Conservation (phyloP, 1,140 invertebrate species). For the Lasioglossum baleicum region DNA sequence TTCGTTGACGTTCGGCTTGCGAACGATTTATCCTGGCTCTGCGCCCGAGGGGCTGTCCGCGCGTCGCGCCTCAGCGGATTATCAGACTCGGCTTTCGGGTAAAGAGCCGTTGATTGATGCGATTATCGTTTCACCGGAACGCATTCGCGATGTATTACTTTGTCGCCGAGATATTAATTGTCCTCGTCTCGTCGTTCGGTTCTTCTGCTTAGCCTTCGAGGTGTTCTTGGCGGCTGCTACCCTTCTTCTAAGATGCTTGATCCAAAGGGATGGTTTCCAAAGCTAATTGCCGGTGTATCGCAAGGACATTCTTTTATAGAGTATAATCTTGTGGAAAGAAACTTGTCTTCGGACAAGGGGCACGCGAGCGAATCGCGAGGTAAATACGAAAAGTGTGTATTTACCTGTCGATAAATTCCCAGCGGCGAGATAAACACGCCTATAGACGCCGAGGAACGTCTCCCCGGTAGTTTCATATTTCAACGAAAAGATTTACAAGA, state of each 20-base stretch:
- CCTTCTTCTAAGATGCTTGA: no score
- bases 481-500: constrained; percentile 38
- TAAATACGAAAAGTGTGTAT: constrained; percentile 1
- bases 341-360: not conserved
- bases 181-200: no score
- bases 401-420: constrained; percentile 21
- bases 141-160: not conserved
- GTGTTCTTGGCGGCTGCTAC: not conserved
- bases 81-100: not conserved
- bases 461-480: constrained; percentile 14
- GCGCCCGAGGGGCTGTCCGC: not conserved
- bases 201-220: not conserved
- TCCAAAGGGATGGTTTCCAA: no score
- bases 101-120: not conserved
- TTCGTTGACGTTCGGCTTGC: constrained; percentile 19
- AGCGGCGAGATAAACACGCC: constrained; percentile 14
- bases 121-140: not conserved
- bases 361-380: not conserved
- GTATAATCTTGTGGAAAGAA: not conserved
- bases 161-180: not conserved
- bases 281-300: no score
- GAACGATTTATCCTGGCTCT: constrained; percentile 40
- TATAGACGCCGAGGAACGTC: not conserved
- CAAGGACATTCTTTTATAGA: not conserved
- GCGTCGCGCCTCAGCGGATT: not conserved